These are phyloP conservation scores for Sebastes fasciatus DNA, from an alignment of 2,113 vertebrate species.

Conservation along the genomic window DNA sequence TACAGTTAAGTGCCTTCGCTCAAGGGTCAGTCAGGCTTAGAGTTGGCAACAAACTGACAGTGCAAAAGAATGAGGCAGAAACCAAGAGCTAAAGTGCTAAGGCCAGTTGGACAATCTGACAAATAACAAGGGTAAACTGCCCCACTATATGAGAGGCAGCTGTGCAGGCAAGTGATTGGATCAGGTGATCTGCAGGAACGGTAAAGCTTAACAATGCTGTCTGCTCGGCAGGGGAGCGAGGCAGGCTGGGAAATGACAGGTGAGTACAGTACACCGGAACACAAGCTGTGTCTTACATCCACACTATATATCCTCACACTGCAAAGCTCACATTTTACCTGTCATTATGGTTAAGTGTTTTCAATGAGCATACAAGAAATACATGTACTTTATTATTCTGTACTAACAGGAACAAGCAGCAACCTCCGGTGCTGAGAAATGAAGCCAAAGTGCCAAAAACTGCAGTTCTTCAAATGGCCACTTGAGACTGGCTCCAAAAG, in stretches of 20 bases:
- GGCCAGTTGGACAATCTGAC: not conserved
- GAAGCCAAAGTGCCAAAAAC: too few species aligned
- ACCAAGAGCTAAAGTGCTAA: not conserved
- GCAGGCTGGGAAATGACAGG: constrained; percentile 2
- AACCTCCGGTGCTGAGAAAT: too few species aligned
- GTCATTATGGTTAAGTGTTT: not conserved
- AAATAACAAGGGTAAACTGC: constrained; percentile 6
- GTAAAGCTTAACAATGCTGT: too few species aligned
- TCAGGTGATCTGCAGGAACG: not conserved
- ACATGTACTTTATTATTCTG: not conserved
- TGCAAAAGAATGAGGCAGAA: constrained; percentile 1
- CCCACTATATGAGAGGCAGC: constrained; percentile 1
- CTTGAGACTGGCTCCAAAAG: too few species aligned
- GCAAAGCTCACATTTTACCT: not conserved
- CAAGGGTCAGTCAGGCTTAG: constrained; percentile 10
- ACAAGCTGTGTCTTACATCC: not conserved
- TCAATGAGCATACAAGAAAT: not conserved
- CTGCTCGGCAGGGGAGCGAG: not conserved
- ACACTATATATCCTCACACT: not conserved
- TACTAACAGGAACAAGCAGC: not conserved
- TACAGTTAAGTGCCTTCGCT: not conserved
- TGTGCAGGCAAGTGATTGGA: not conserved
- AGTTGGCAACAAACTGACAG: not conserved
- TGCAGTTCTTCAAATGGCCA: too few species aligned
- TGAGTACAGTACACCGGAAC: not conserved